Evolutionary conservation across 2,113 vertebrate genomes (phyloP), one percentile per base, ranked within the genome.

Genomic region (Protobothrops flavoviridis): DNA sequence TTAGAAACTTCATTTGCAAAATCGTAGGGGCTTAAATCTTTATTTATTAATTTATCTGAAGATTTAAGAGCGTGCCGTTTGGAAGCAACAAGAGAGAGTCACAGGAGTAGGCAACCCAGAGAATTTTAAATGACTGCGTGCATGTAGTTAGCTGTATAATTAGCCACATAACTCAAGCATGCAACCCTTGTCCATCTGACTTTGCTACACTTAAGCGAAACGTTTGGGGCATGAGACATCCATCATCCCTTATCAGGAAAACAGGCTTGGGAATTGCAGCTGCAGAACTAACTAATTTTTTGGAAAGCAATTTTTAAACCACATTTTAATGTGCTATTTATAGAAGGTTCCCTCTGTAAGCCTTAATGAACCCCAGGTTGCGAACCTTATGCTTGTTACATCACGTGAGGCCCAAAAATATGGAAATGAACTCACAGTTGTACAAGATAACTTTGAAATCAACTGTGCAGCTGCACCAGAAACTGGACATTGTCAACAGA

Each of bases 171-270:
- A 87, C 89, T 93, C 95, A 93, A 64, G 91, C 69, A 85, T 0
- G 0, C 33, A 91, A 53, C 91, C 74, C 91, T 89, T 93, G 92
- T 57, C 92, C 81, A n/a, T 43, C 87, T 86, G 91, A 48, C 92
- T 95, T 90, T 88, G 92, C 92, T 87, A 94, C 92, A 89, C 90
- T 69, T 53, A 87, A 94, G 91, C 15, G 8, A 48, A 94, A 64
- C 39, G 74, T 90, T 88, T 92, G 2, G 39, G 6, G 10, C 86
- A 5, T 24, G 15, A 4, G 53, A 3, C 87, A 13, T n/a, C 7
- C n/a, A 85, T 92, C 93, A 50, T 2, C 93, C 89, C 93, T 94
- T 92, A 90, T 96, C 91, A 92, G 90, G 1, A 95, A 94, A 85
- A 94, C 57, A 21, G 91, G 50, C n/a, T 92, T 93, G 61, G 92